Percentiles rank a stretch among this genome's conserved stretches.
phyloP scores from a whole-genome alignment of 2,797 vertebrate genomes.

The Lepilemur ruficaudatus region DNA sequence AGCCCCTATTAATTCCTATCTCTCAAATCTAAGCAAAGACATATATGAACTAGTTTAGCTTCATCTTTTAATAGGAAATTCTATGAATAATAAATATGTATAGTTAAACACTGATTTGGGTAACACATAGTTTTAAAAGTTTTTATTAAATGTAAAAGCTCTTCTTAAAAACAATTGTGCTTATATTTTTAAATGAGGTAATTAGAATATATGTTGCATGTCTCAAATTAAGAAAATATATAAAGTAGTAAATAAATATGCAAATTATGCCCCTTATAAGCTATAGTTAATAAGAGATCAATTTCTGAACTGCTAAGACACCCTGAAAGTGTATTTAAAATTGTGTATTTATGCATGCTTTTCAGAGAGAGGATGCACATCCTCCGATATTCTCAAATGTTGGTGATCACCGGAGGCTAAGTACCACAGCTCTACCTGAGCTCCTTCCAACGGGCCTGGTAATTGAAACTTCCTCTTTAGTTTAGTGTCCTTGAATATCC shows the following conservation, averaged over 20 bases:
- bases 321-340: neutral
- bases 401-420: neutral
- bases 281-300: neutral
- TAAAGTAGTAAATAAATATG: neutral
- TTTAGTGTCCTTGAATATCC: neutral
- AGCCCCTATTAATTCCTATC: neutral
- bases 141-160: neutral
- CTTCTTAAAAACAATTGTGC: neutral
- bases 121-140: neutral
- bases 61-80: neutral
- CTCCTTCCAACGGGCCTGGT: neutral
- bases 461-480: neutral
- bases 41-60: neutral
- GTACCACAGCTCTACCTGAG: neutral
- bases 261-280: neutral
- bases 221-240: neutral
- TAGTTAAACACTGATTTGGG: neutral
- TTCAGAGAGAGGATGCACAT: neutral
- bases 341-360: neutral
- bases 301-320: slow-evolving; percentile 17
- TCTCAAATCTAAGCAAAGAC: neutral
- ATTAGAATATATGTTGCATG: neutral
- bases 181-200: neutral
- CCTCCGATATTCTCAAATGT: neutral
- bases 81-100: neutral